These are phyloP conservation scores for Calyptommatus sinebrachiatus DNA, from an alignment of 2,113 vertebrate species.

Conservation along the genomic window DNA sequence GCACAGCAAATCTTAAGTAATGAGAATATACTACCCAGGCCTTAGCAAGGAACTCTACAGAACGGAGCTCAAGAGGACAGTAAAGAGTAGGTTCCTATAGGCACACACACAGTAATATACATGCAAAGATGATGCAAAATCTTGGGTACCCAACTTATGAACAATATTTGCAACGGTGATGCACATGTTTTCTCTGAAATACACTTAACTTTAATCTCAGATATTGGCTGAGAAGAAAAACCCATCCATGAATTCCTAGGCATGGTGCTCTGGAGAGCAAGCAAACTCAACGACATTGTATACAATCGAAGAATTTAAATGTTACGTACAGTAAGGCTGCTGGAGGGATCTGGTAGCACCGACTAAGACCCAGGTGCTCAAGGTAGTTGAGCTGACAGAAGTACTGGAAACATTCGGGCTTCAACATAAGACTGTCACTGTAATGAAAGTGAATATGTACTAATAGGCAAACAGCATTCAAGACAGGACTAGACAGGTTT, in stretches of 20 bases:
- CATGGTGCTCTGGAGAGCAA: not conserved
- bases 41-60: not conserved
- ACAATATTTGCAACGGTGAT: not conserved
- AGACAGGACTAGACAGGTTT: no score
- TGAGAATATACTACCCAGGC: not conserved
- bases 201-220: not conserved
- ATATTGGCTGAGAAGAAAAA: not conserved
- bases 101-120: not conserved
- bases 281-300: not conserved
- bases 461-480: not conserved
- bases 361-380: conserved; percentile 85
- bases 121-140: not conserved
- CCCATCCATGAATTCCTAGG: not conserved
- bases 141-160: not conserved
- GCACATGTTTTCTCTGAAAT: not conserved
- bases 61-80: not conserved
- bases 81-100: no score
- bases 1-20: no score
- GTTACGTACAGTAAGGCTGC: conserved; percentile 80
- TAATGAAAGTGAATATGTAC: conserved; percentile 31
- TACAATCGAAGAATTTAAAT: not conserved
- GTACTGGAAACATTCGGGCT: conserved; percentile 79
- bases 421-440: conserved; percentile 91
- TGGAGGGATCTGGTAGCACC: conserved; percentile 91
- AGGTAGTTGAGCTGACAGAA: conserved; percentile 77